phyloP scores from a whole-genome alignment of 2,797 vertebrate species.

The Craterocephalus amniculus region DNA sequence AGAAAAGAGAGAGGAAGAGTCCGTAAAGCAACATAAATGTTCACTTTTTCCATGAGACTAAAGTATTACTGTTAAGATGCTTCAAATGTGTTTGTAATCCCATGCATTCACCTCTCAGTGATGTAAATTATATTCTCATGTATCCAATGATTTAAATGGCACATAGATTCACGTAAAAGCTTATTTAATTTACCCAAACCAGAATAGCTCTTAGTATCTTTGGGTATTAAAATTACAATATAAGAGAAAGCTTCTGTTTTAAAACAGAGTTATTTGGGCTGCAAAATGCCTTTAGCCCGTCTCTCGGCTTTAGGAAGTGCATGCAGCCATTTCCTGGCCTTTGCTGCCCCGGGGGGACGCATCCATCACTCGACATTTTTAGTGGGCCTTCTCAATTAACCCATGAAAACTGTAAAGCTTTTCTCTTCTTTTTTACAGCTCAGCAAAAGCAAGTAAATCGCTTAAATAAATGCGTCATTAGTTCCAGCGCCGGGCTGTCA shows the following conservation, averaged over 20 bases:
- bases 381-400: constrained; percentile 80
- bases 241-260: constrained; percentile 8
- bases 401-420: constrained; percentile 77
- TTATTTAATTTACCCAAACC: background rate
- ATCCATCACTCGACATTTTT: constrained; percentile 82
- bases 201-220: background rate
- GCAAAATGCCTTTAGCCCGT: background rate
- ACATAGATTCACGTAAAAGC: background rate
- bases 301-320: constrained; percentile 58
- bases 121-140: background rate
- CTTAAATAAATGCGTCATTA: constrained; percentile 82
- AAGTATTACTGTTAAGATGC: constrained; percentile 1
- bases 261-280: constrained; percentile 5
- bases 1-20: constrained; percentile 16
- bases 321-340: constrained; percentile 57
- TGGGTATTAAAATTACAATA: background rate
- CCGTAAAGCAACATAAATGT: constrained; percentile 26
- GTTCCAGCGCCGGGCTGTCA: constrained; percentile 80
- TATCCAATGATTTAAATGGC: background rate
- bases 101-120: background rate
- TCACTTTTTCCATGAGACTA: constrained; percentile 3
- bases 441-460: constrained; percentile 68
- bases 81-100: constrained; percentile 1
- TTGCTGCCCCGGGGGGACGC: constrained; percentile 63
- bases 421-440: constrained; percentile 61